phyloP scores from a whole-genome alignment of 35 echinoderm and acorn worm genomes.

The Diadema setosum region DNA sequence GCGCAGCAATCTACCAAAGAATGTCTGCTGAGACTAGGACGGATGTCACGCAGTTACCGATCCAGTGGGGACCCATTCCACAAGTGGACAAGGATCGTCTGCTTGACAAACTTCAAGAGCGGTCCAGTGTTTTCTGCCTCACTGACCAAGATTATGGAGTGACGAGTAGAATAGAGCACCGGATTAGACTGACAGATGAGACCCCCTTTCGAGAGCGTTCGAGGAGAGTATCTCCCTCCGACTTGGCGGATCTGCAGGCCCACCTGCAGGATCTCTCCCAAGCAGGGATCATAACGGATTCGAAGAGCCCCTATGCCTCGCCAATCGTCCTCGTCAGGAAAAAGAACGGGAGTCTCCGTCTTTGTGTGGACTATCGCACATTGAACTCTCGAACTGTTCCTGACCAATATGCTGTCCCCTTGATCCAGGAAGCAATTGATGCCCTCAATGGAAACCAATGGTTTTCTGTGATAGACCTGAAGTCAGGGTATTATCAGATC shows the following conservation, averaged over 20 bases:
- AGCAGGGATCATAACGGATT: conserved; percentile 32
- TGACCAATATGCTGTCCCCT: conserved; percentile 57
- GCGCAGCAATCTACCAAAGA: not conserved
- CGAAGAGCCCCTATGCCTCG: conserved; percentile 63
- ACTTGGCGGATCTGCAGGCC: conserved; percentile 1
- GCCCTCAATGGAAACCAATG: conserved; percentile 25
- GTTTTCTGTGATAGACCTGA: conserved; percentile 81
- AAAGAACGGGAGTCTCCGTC: conserved; percentile 52
- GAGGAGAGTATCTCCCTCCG: conserved; percentile 11
- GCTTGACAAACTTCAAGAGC: not conserved
- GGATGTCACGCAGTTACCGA: conserved; percentile 18
- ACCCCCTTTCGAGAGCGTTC: conserved; percentile 38
- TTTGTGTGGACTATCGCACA: conserved; percentile 65
- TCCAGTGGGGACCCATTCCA: conserved; percentile 39
- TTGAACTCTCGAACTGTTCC: conserved; percentile 53
- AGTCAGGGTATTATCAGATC: conserved; percentile 77
- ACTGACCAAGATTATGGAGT: conserved; percentile 28
- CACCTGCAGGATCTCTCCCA: conserved; percentile 33
- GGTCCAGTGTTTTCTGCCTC: conserved; percentile 5
- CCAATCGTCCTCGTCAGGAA: conserved; percentile 66
- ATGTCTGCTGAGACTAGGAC: not conserved
- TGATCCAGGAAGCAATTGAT: conserved; percentile 64
- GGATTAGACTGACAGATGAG: conserved; percentile 43
- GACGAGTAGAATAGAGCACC: not conserved
- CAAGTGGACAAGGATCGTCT: conserved; percentile 2